A percentile compares a stretch with the other conserved stretches of the same genome.
Conservation (phyloP, 37 sponge, comb jelly and placozoan species). For the Halisarca cf. caerulea region DNA sequence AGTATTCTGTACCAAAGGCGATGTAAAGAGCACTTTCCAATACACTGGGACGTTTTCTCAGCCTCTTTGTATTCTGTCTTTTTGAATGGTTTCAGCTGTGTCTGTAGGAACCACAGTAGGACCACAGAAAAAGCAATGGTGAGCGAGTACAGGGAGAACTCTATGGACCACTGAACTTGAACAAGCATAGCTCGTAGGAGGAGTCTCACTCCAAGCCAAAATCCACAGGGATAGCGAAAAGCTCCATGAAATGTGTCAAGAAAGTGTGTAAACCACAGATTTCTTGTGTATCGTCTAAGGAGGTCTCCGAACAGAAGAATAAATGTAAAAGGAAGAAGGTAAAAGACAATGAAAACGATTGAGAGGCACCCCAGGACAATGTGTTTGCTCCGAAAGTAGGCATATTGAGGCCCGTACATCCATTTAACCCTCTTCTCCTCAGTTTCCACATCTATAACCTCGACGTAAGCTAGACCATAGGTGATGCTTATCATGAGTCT, state of each 20-base stretch:
- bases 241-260: slow-evolving; percentile 1
- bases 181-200: neutral
- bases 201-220: slow-evolving; percentile 16
- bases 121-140: too few species aligned
- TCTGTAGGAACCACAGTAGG: too few species aligned
- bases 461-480: neutral
- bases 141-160: too few species aligned
- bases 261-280: slow-evolving; percentile 19
- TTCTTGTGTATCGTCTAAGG: neutral
- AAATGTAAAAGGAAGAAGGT: slow-evolving; percentile 24
- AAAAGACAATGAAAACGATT: neutral
- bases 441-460: neutral
- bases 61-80: too few species aligned
- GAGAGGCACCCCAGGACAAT: neutral
- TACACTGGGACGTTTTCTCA: too few species aligned
- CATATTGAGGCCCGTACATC: neutral
- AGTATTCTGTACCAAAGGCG: too few species aligned
- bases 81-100: too few species aligned
- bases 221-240: neutral
- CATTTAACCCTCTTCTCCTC: neutral
- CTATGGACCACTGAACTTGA: too few species aligned
- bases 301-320: slow-evolving; percentile 13
- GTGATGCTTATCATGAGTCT: slow-evolving; percentile 14
- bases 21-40: too few species aligned
- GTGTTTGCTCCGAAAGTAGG: slow-evolving; percentile 18